These are phyloP conservation scores for Apamea sordens DNA, from an alignment of 2,888 invertebrate genomes.

Conservation along the genomic window DNA sequence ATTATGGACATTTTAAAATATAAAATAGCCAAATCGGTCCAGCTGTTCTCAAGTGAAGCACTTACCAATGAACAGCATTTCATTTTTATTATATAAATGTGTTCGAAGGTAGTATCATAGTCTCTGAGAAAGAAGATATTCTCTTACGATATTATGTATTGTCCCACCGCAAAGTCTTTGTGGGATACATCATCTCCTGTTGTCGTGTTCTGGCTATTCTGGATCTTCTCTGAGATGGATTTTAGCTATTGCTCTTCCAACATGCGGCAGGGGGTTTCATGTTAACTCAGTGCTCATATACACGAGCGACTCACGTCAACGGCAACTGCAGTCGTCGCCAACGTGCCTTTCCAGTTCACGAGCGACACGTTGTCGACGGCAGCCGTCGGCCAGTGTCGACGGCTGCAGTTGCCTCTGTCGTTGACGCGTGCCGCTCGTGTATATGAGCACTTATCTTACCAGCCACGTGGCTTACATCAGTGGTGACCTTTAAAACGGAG, in stretches of 20 bases:
- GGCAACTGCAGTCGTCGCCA: no score
- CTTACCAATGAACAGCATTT: no score
- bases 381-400: no score
- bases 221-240: background rate
- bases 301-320: no score
- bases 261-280: background rate
- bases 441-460: slow-evolving; percentile 12
- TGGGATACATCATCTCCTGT: background rate
- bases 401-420: no score
- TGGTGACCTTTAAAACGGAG: background rate
- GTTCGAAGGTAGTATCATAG: background rate
- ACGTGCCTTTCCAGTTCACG: no score
- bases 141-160: background rate
- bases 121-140: background rate
- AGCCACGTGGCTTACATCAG: background rate
- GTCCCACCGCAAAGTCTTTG: background rate
- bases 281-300: background rate
- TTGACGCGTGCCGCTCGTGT: no score
- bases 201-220: background rate
- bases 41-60: no score
- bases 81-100: no score
- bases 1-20: no score
- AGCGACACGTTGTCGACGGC: no score
- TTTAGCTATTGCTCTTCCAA: background rate
- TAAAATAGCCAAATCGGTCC: no score